Evolutionary conservation across 2,113 vertebrate species (phyloP).

Genomic region (Dascyllus trimaculatus): DNA sequence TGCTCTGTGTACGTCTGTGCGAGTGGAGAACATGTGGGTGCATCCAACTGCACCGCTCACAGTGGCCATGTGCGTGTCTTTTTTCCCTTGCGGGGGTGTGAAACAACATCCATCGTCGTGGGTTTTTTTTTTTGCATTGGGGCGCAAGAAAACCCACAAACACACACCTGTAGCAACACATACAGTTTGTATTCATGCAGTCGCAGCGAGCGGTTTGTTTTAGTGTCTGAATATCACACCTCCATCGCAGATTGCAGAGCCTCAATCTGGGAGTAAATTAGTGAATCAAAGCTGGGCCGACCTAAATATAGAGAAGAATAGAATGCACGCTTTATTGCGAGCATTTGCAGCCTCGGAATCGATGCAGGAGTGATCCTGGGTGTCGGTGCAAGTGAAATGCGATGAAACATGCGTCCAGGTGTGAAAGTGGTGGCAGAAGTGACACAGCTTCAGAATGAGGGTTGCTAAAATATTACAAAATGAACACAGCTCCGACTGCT

Average conservation of each 20-base stretch:
- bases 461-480: slow-evolving; percentile 15
- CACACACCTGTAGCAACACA: slow-evolving; percentile 49
- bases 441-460: slow-evolving; percentile 22
- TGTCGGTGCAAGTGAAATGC: slow-evolving; percentile 23
- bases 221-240: slow-evolving; percentile 36
- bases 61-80: slow-evolving; percentile 60
- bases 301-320: slow-evolving; percentile 27
- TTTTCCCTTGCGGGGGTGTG: slow-evolving; percentile 70
- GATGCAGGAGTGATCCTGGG: too few relatives aligned
- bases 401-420: slow-evolving; percentile 54
- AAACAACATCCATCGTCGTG: slow-evolving; percentile 59
- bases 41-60: slow-evolving; percentile 60
- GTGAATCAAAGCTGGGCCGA: slow-evolving; percentile 6
- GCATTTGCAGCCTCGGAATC: not conserved
- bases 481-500: not conserved
- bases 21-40: slow-evolving; percentile 78
- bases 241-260: slow-evolving; percentile 4
- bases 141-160: not conserved
- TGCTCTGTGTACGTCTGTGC: slow-evolving; percentile 50
- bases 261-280: slow-evolving; percentile 34
- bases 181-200: slow-evolving; percentile 29
- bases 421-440: slow-evolving; percentile 38
- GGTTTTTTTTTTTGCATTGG: too few relatives aligned
- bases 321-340: not conserved
- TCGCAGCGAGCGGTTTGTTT: slow-evolving; percentile 39